Base-by-base conservation (phyloP, 2,797 vertebrate genomes). In the Dryobates pubescens region DNA sequence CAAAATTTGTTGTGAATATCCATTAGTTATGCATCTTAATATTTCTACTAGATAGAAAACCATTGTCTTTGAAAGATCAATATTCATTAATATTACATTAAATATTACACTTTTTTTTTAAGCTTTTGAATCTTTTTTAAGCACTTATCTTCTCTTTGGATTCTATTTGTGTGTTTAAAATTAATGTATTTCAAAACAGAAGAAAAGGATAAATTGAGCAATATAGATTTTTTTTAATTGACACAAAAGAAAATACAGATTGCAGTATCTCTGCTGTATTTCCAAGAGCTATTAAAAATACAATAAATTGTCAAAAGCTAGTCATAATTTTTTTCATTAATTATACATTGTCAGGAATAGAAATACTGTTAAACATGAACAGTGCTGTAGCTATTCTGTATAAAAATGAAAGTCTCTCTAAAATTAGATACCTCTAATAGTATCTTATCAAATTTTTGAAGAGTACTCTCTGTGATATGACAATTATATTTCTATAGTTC, bases 221-320 rank as follows among this genome's bases (percentile, higher is more conserved):
- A 54, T 41, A 8, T 5, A 64, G 20, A 24, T 51, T 51, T 43
- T 27, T 5, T 36, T 29, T 69, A 17, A 36, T 16, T 7, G 63
- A 14, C 6, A 29, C 10, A 56, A 32, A 64, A 73, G 6, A 56
- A 68, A 65, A 32, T 10, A 7, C 1, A 29, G 0, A 0, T 30
- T 41, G 41, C 13, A 61, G 4, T 30, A 26, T 13, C 14, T 56
- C 76, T 43, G 17, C 9, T 57, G 2, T 70, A 27, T 4, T 36
- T 45, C 20, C 9, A n/a, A 74, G n/a, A 51, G 3, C 4, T 38
- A 53, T 89, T 64, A 20, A 1, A 45, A 54, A 36, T 26, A 16
- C 2, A 22, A 5, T 38, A 51, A 59, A 77, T 0, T 23, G 14
- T n/a, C 26, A 78, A 69, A 78, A 62, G 3, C n/a, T 59, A 3